Percentiles rank a stretch among this genome's conserved stretches.
These are phyloP conservation scores for Pinna nobilis DNA, from an alignment of 1,140 invertebrate species.

Conservation along the genomic window DNA sequence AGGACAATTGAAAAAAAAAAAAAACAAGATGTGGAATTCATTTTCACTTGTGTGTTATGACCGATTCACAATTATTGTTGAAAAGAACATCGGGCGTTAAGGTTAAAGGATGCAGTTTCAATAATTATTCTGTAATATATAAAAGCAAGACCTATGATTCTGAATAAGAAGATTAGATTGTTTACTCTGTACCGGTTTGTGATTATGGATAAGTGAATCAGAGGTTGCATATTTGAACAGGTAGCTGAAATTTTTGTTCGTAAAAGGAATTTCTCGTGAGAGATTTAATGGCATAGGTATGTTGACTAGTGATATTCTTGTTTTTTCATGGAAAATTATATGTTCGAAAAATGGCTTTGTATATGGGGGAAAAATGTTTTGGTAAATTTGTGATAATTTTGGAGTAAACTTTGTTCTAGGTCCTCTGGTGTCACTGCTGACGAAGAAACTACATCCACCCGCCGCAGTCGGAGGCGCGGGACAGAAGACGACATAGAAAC, in stretches of 20 bases:
- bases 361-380: background rate
- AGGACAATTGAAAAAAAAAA: too few species aligned
- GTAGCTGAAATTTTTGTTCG: background rate
- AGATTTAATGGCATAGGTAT: background rate
- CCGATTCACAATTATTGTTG: too few species aligned
- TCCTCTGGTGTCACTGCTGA: constrained; percentile 10
- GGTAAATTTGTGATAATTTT: constrained; percentile 3
- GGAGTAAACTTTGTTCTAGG: constrained; percentile 2
- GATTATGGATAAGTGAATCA: too few species aligned
- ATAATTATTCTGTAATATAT: too few species aligned
- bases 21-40: too few species aligned
- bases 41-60: too few species aligned
- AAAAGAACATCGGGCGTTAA: too few species aligned
- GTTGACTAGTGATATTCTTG: background rate
- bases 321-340: background rate
- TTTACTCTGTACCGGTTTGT: too few species aligned
- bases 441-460: constrained; percentile 17
- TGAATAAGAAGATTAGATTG: too few species aligned
- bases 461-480: constrained; percentile 27
- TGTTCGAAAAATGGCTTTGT: background rate
- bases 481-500: constrained; percentile 30
- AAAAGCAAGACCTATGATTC: too few species aligned
- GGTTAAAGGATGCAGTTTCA: too few species aligned
- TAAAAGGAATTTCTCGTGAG: background rate
- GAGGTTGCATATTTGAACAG: background rate